Evolutionary conservation across 2,113 vertebrate species (phyloP).

Genomic region (Oncorhynchus nerka): DNA sequence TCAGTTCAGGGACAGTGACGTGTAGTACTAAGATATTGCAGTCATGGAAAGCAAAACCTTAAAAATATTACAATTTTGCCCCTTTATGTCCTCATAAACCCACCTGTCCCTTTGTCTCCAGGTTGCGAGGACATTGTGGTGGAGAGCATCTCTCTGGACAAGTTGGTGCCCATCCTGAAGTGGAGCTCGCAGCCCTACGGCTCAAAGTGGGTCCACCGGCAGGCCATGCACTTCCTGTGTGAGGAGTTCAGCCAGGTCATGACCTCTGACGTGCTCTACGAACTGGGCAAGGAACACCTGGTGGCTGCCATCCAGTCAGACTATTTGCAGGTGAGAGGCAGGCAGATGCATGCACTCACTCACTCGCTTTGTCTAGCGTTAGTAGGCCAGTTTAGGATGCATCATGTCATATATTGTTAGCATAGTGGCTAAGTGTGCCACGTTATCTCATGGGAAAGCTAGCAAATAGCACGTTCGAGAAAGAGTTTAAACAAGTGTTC

Average conservation of each 20-base stretch:
- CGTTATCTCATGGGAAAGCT: too few relatives aligned
- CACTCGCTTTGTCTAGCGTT: too few relatives aligned
- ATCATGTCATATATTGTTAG: too few relatives aligned
- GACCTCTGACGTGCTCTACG: conserved; percentile 87
- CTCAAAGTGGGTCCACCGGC: conserved; percentile 87
- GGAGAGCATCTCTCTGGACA: conserved; percentile 88
- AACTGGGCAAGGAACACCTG: conserved; percentile 86
- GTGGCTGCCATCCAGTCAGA: conserved; percentile 87
- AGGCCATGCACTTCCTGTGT: conserved; percentile 88
- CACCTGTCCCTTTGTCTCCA: conserved; percentile 35
- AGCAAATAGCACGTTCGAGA: too few relatives aligned
- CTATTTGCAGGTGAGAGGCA: conserved; percentile 82
- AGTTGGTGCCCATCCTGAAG: conserved; percentile 85
- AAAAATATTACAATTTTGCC: too few relatives aligned
- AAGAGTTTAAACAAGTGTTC: too few relatives aligned
- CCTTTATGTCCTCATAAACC: not conserved
- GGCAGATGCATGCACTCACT: not conserved
- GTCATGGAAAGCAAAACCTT: too few relatives aligned
- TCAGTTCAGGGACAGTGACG: too few relatives aligned
- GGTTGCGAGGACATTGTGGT: conserved; percentile 91
- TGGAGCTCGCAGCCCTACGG: conserved; percentile 90
- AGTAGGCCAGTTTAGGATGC: too few relatives aligned
- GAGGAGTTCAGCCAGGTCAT: conserved; percentile 90
- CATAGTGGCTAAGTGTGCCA: too few relatives aligned
- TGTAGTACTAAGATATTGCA: too few relatives aligned